Conservation (phyloP, 1,140 invertebrate species). For the Lordiphosa clarofinis region DNA sequence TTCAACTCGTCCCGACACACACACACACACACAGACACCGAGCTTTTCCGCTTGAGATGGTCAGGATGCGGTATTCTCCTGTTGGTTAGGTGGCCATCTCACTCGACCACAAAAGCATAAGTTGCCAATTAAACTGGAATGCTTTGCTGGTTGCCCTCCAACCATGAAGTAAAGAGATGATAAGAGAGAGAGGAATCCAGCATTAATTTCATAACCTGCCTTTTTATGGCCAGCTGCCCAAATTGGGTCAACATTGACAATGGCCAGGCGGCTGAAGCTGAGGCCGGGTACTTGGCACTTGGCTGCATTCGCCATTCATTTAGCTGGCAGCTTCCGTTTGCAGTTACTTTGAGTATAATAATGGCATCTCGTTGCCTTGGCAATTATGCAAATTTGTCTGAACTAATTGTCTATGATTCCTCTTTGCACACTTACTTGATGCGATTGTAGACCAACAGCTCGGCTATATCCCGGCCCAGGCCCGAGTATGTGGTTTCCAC, state of each 20-base stretch:
- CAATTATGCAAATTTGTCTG: slow-evolving; percentile 74
- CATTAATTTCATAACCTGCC: slow-evolving; percentile 76
- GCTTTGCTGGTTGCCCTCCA: slow-evolving; percentile 53
- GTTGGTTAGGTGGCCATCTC: neutral
- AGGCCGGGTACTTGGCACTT: slow-evolving; percentile 40
- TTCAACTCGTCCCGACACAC: too few relatives aligned
- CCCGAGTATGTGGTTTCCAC: slow-evolving; percentile 96
- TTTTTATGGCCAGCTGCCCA: slow-evolving; percentile 71
- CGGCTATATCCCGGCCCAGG: slow-evolving; percentile 94
- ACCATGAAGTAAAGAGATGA: slow-evolving; percentile 6
- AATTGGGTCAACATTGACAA: slow-evolving; percentile 78
- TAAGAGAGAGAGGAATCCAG: slow-evolving; percentile 6
- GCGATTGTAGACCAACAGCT: slow-evolving; percentile 94
- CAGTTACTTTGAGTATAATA: slow-evolving; percentile 65
- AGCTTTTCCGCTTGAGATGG: slow-evolving; percentile 12
- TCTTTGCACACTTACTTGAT: slow-evolving; percentile 88
- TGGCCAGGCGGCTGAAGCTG: slow-evolving; percentile 45
- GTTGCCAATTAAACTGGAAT: slow-evolving; percentile 77
- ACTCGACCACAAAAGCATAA: slow-evolving; percentile 76
- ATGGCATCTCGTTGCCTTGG: slow-evolving; percentile 59
- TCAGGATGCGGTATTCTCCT: slow-evolving; percentile 15
- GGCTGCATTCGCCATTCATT: slow-evolving; percentile 55
- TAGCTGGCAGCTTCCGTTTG: slow-evolving; percentile 58
- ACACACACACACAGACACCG: slow-evolving; percentile 6
- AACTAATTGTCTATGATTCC: slow-evolving; percentile 68